phyloP scores from a whole-genome alignment of 2,888 invertebrate genomes.

The Ichneumoninae sp. region DNA sequence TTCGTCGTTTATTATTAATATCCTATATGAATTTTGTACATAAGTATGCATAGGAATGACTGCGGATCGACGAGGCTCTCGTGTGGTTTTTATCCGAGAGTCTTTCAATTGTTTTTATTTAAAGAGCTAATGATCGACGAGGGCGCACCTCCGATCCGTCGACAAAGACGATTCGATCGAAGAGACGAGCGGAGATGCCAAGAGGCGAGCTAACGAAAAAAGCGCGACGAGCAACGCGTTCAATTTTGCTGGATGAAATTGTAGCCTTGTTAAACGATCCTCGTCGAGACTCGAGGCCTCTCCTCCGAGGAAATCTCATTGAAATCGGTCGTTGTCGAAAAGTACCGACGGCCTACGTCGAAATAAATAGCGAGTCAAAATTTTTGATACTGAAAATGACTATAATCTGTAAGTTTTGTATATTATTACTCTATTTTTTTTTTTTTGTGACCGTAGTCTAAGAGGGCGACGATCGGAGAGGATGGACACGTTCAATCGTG shows the following conservation, averaged over 20 bases:
- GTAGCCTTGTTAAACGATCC: conserved; percentile 32
- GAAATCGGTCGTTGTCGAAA: not conserved
- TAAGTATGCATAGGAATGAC: conserved; percentile 58
- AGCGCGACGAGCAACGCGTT: conserved; percentile 27
- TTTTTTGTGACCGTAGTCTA: conserved; percentile 20
- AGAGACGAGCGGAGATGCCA: not conserved
- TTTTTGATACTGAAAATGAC: conserved; percentile 64
- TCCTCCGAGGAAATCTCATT: not conserved
- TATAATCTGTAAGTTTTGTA: conserved; percentile 62
- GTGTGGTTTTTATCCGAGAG: conserved; percentile 25
- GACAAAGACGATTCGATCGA: not conserved
- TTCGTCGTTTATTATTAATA: conserved; percentile 39
- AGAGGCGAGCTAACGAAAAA: not conserved
- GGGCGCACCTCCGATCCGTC: conserved; percentile 29
- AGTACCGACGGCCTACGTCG: conserved; percentile 29
- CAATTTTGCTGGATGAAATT: conserved; percentile 71
- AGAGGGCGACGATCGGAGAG: conserved; percentile 1
- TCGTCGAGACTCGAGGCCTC: not conserved
- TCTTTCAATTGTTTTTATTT: conserved; percentile 51
- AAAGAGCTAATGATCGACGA: conserved; percentile 34
- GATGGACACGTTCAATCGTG: not conserved
- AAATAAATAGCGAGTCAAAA: conserved; percentile 42
- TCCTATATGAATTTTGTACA: conserved; percentile 58
- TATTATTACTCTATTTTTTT: conserved; percentile 39
- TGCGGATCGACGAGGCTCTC: conserved; percentile 51